Percentiles rank a stretch among this genome's conserved stretches.
Evolutionary conservation across 2,113 vertebrate genomes (phyloP).

Genomic region (Gyps fulvus): DNA sequence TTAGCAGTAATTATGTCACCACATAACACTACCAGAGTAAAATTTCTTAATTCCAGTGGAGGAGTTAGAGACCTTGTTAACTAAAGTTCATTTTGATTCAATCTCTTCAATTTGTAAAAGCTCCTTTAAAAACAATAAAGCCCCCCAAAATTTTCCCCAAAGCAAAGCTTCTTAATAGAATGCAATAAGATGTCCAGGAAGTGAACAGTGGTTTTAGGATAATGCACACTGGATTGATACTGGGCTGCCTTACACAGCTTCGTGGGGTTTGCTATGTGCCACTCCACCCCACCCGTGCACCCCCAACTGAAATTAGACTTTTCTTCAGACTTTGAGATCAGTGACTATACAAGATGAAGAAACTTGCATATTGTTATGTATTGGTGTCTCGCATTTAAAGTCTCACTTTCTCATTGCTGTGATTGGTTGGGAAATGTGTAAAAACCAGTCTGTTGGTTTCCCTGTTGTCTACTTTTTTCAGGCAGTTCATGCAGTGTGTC

Average conservation of each 20-base stretch:
- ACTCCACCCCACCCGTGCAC: background rate
- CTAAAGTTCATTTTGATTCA: conserved; percentile 7
- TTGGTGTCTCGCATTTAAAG: conserved; percentile 54
- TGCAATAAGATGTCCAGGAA: background rate
- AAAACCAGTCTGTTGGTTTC: conserved; percentile 31
- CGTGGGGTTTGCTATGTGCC: background rate
- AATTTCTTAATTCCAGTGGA: conserved; percentile 40
- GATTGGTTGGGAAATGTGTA: conserved; percentile 68
- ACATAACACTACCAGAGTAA: conserved; percentile 51
- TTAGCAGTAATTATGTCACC: conserved; percentile 67
- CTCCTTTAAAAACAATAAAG: background rate
- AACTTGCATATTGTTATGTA: background rate
- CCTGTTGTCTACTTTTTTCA: conserved; percentile 55
- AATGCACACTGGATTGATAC: background rate
- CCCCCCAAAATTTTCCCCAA: background rate
- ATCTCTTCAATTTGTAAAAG: conserved; percentile 57
- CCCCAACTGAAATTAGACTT: background rate
- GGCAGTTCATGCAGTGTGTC: conserved; percentile 51
- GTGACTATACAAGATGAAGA: background rate
- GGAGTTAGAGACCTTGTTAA: conserved; percentile 22
- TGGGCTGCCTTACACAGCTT: background rate
- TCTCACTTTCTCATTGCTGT: conserved; percentile 65
- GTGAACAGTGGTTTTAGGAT: background rate
- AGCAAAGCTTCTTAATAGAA: background rate
- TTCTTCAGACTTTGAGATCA: background rate